Evolutionary conservation across 2,797 vertebrate genomes (phyloP).

Genomic region (Anabacerthia variegaticeps): DNA sequence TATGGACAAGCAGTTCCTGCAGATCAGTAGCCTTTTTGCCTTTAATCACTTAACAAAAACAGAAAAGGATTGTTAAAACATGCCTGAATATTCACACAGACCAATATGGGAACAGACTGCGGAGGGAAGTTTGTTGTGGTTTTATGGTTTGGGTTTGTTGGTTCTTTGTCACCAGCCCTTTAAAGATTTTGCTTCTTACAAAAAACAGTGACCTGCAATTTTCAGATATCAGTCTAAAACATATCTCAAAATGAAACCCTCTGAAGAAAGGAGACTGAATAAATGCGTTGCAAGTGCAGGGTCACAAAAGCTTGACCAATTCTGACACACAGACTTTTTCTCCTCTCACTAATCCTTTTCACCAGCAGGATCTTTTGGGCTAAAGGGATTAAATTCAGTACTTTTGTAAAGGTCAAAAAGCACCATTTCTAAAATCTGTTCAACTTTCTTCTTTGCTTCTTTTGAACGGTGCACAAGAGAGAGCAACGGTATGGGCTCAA

Average conservation of each 20-base stretch:
- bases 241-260: not conserved
- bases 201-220: not conserved
- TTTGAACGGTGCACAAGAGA: not conserved
- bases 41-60: not conserved
- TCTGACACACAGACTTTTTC: not conserved
- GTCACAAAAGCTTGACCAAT: conserved; percentile 19
- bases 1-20: not conserved
- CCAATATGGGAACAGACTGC: not conserved
- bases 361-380: not conserved
- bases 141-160: not conserved
- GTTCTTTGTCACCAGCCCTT: not conserved
- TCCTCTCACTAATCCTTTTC: conserved; percentile 1
- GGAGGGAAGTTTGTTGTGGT: not conserved
- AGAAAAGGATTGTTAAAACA: not conserved
- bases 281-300: not conserved
- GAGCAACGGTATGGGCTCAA: not conserved
- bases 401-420: conserved; percentile 39
- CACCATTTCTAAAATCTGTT: not conserved
- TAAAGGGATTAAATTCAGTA: conserved; percentile 36
- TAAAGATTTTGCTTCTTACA: not conserved
- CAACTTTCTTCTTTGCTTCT: conserved; percentile 24
- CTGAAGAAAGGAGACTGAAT: not conserved
- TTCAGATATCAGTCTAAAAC: not conserved
- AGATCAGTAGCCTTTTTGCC: not conserved
- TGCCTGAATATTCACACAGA: not conserved